Conservation (phyloP, 2,113 vertebrate genomes). For the Rhagologus leucostigma region DNA sequence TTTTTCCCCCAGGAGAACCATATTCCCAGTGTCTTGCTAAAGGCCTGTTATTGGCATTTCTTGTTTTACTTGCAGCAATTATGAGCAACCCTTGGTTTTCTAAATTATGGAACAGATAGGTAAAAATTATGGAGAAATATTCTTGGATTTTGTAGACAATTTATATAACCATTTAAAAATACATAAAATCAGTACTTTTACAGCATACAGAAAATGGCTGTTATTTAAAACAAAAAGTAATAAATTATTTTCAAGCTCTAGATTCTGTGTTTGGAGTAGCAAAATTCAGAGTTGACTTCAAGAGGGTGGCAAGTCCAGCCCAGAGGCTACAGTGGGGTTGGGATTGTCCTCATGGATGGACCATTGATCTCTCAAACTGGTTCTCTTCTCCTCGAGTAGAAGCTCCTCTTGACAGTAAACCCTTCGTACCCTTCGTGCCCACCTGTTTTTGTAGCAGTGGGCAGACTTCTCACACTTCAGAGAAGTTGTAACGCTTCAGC, state of each 20-base stretch:
- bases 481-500: accelerated
- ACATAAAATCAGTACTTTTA: background rate
- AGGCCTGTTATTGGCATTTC: constrained; percentile 78
- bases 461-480: background rate
- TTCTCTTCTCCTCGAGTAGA: background rate
- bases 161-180: background rate
- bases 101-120: constrained; percentile 50
- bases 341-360: background rate
- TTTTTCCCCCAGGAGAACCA: constrained; percentile 77
- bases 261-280: background rate
- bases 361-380: background rate
- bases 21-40: constrained; percentile 83
- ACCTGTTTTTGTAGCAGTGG: background rate
- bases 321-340: accelerated
- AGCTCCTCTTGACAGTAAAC: background rate
- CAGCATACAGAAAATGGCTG: background rate
- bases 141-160: background rate
- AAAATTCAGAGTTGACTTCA: background rate
- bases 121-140: background rate
- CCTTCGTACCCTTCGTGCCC: accelerated
- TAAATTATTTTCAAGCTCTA: background rate
- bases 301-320: background rate
- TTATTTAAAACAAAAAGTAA: background rate
- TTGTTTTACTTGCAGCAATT: constrained; percentile 73
- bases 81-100: constrained; percentile 79